Percentiles rank a stretch among this genome's conserved stretches.
Conservation (phyloP, 1,140 invertebrate species). For the Papilio dardanus region DNA sequence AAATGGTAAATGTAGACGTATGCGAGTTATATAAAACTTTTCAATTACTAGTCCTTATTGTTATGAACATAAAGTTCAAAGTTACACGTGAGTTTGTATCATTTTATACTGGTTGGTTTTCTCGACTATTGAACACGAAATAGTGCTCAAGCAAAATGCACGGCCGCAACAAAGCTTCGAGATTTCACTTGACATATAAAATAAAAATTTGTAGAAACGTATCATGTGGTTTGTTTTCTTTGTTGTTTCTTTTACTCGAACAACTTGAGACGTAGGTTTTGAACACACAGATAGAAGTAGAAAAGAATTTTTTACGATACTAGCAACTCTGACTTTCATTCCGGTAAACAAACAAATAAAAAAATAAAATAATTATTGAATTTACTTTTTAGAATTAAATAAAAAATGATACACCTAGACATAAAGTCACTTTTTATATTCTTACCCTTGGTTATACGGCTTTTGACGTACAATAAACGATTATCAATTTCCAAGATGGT, state of each 20-base stretch:
- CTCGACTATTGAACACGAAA: constrained; percentile 31
- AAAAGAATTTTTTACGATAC: neutral
- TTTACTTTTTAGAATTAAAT: too few species aligned
- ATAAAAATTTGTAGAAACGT: constrained; percentile 4
- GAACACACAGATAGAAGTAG: neutral
- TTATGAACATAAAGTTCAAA: neutral
- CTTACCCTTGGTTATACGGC: too few species aligned
- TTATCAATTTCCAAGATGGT: too few species aligned
- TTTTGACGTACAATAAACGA: too few species aligned
- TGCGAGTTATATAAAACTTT: neutral
- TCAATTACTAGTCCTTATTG: neutral
- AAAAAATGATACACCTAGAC: too few species aligned
- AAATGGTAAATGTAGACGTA: constrained; percentile 4
- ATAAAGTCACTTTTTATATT: too few species aligned
- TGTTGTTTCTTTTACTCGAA: neutral
- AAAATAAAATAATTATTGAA: neutral
- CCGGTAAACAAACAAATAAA: neutral
- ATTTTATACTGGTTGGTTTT: constrained; percentile 6
- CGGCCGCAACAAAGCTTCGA: constrained; percentile 3
- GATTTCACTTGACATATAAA: constrained; percentile 21
- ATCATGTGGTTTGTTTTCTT: neutral
- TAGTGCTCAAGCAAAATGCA: constrained; percentile 32
- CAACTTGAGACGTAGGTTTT: neutral
- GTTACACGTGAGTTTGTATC: neutral
- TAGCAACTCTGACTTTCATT: too few species aligned